Evolutionary conservation across 1,140 invertebrate genomes (phyloP).

Genomic region (Dendroctonus ponderosae): DNA sequence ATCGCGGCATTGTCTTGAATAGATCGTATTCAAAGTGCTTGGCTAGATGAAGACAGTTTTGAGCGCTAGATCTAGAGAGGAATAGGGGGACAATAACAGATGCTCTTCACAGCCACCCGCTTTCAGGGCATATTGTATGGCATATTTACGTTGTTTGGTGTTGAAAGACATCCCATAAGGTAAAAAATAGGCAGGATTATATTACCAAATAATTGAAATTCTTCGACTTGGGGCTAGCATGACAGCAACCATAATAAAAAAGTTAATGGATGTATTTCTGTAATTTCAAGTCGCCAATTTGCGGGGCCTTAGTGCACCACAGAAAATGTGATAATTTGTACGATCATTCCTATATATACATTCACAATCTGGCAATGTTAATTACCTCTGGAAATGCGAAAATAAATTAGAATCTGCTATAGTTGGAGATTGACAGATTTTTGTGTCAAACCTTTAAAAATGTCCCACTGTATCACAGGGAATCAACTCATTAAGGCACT

Average conservation of each 20-base stretch:
- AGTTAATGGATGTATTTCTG: too few relatives aligned
- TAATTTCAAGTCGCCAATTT: too few relatives aligned
- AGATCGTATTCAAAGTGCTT: too few relatives aligned
- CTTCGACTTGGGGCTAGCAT: slow-evolving; percentile 19
- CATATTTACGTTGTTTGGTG: too few relatives aligned
- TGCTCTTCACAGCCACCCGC: too few relatives aligned
- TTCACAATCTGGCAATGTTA: slow-evolving; percentile 27
- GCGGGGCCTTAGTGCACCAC: too few relatives aligned
- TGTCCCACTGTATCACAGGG: slow-evolving; percentile 4
- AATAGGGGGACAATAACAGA: too few relatives aligned
- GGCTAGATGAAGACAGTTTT: too few relatives aligned
- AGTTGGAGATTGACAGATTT: slow-evolving; percentile 45
- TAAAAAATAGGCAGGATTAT: slow-evolving; percentile 13
- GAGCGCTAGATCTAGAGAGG: too few relatives aligned
- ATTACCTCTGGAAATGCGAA: slow-evolving; percentile 45
- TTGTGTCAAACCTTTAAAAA: slow-evolving; percentile 40
- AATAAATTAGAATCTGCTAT: slow-evolving; percentile 43
- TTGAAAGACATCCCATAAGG: background rate
- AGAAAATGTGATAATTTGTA: slow-evolving; percentile 27
- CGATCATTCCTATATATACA: slow-evolving; percentile 38
- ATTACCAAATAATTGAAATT: slow-evolving; percentile 29
- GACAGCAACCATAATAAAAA: too few relatives aligned
- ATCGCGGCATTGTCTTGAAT: too few relatives aligned
- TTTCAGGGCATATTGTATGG: too few relatives aligned
- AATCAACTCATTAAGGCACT: slow-evolving; percentile 27